Evolutionary conservation across 1,140 invertebrate species (phyloP), one percentile per base, ranked within the genome.

Genomic region (Pseudomyrmex dendroicus): DNA sequence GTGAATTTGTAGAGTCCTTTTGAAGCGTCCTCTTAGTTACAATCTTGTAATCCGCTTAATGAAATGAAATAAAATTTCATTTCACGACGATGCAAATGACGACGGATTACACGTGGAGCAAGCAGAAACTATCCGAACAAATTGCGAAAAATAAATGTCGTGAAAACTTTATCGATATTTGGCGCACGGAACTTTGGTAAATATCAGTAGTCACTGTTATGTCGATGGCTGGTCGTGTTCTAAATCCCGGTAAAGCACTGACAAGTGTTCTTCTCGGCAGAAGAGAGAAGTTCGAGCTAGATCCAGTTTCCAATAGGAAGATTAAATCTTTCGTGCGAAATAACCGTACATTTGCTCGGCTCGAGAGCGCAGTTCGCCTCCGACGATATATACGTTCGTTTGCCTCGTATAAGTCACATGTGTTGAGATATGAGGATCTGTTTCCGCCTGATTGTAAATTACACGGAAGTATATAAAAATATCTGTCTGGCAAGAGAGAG

Each of bases 341-440:
- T 70, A 59, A 59, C 20, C 64, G 44, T 78, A 48, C 20, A 78
- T 78, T 78, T 78, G 22, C 63, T 46, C 35, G 35, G 46, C 1
- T 20, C 35, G 9, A 4, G 5, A 46, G 64, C 12, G 35, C 13
- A 68, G 13, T 25, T 68, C 13, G 0, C 35, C 4, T 20, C n/a
- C 35, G 8, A 66, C 22, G 48, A 62, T 35, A 7, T 35, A 7
- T 9, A 48, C 13, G 15, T 64, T 70, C 64, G 52, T 78, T 78
- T 78, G 25, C 35, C 64, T 59, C 44, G 35, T 57, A 67, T 17
- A 8, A 57, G 9, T 46, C 35, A 76, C 17, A 25, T 17, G 61
- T 50, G 35, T 35, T 35, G 64, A 78, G 20, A 46, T 56, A 57
- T 15, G 52, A 78, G 17, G 2, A 2, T 46, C 9, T 2, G 15